phyloP scores from a whole-genome alignment of 1,140 invertebrate species.

The Tachypleus tridentatus region DNA sequence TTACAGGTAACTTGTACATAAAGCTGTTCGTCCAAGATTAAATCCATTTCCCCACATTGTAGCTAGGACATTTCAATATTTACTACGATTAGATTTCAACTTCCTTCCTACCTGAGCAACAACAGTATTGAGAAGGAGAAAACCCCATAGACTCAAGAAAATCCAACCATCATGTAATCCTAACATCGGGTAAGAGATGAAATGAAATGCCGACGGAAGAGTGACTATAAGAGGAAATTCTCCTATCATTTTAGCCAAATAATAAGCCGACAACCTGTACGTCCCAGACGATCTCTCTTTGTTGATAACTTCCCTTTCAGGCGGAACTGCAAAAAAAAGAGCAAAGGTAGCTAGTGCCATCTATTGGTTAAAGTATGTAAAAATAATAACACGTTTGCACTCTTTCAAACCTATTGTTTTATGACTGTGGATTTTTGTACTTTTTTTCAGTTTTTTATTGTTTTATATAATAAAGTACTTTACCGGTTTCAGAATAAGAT shows the following conservation, averaged over 20 bases:
- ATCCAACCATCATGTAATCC: conserved; percentile 42
- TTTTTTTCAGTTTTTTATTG: too few relatives aligned
- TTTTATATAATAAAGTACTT: too few relatives aligned
- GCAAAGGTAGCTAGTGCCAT: too few relatives aligned
- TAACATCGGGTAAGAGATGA: conserved; percentile 67
- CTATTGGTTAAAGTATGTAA: too few relatives aligned
- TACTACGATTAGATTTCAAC: neutral
- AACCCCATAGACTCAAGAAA: conserved; percentile 55
- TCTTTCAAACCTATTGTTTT: too few relatives aligned
- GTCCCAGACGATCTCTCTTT: conserved; percentile 69
- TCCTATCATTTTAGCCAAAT: conserved; percentile 71
- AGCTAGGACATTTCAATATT: conserved; percentile 1
- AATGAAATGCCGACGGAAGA: conserved; percentile 61
- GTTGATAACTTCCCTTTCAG: conserved; percentile 66
- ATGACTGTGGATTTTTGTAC: too few relatives aligned
- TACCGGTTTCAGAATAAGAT: too few relatives aligned
- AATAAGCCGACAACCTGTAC: conserved; percentile 70
- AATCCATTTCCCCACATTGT: neutral
- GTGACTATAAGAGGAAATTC: conserved; percentile 65
- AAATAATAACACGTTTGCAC: too few relatives aligned
- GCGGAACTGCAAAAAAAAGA: conserved; percentile 48
- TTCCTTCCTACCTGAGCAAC: conserved; percentile 50
- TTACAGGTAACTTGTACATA: too few relatives aligned
- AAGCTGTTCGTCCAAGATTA: too few relatives aligned
- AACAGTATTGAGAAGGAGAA: conserved; percentile 60